A percentile compares a stretch with the other conserved stretches of the same genome.
These are phyloP conservation scores for Leptothorax acervorum DNA, from an alignment of 2,888 invertebrate genomes.

Conservation along the genomic window DNA sequence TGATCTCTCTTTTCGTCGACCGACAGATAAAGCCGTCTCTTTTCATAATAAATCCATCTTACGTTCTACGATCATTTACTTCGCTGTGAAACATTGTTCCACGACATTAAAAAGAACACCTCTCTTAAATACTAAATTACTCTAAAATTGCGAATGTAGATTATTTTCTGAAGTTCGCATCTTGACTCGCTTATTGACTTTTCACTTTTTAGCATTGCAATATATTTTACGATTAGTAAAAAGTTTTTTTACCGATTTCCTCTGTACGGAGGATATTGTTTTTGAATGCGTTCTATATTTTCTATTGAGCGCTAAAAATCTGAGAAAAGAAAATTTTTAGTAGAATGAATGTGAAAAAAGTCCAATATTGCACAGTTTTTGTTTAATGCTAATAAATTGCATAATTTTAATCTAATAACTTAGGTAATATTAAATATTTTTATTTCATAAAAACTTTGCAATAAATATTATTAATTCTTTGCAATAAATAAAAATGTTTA, in stretches of 20 bases:
- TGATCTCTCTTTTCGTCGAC: conserved; percentile 60
- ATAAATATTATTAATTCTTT: neutral
- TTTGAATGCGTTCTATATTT: neutral
- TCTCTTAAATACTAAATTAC: neutral
- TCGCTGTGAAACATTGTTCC: conserved; percentile 6
- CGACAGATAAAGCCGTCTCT: conserved; percentile 45
- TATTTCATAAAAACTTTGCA: neutral
- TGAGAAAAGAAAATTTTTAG: neutral
- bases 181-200: neutral
- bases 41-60: conserved; percentile 35
- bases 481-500: neutral
- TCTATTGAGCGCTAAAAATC: neutral
- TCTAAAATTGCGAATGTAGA: neutral
- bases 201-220: neutral
- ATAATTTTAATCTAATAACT: neutral
- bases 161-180: neutral
- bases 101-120: conserved; percentile 31
- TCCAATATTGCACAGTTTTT: neutral
- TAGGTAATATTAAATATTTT: neutral
- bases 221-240: neutral
- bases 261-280: neutral
- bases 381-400: neutral
- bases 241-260: neutral
- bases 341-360: neutral
- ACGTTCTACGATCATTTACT: conserved; percentile 4